Evolutionary conservation across 1,140 invertebrate genomes (phyloP).

Genomic region (Bicyclus anynana): DNA sequence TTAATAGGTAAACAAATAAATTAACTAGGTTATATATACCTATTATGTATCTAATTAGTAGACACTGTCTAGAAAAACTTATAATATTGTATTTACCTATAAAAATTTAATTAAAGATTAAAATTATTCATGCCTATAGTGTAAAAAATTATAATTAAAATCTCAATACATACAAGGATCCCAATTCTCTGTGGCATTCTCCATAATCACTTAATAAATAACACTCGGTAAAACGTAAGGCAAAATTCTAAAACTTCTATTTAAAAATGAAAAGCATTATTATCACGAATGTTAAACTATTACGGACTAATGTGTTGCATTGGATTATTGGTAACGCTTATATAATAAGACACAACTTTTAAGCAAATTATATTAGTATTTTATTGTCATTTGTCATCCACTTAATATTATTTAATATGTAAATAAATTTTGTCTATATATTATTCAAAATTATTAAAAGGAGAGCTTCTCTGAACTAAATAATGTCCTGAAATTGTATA

Average conservation of each 20-base stretch:
- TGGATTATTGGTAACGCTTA: slow-evolving; percentile 9
- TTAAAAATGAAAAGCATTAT: neutral
- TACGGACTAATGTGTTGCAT: slow-evolving; percentile 3
- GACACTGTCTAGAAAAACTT: too few relatives aligned
- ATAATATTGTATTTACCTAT: too few relatives aligned
- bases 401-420: slow-evolving; percentile 1
- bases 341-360: slow-evolving; percentile 21
- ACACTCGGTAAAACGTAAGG: neutral
- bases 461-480: slow-evolving; percentile 1
- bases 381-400: slow-evolving; percentile 14
- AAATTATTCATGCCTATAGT: too few relatives aligned
- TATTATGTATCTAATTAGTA: too few relatives aligned
- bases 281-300: neutral
- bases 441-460: slow-evolving; percentile 8
- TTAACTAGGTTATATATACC: too few relatives aligned
- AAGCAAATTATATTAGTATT: neutral
- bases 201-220: slow-evolving; percentile 44
- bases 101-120: too few relatives aligned
- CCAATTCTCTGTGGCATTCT: slow-evolving; percentile 53
- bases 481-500: slow-evolving; percentile 3
- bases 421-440: slow-evolving; percentile 6
- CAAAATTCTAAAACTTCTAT: neutral
- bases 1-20: too few relatives aligned
- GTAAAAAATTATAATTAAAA: neutral
- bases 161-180: slow-evolving; percentile 51